Percentiles rank a stretch among this genome's conserved stretches.
Evolutionary conservation across 2,113 vertebrate species (phyloP).

Genomic region (Mystacornis crossleyi): DNA sequence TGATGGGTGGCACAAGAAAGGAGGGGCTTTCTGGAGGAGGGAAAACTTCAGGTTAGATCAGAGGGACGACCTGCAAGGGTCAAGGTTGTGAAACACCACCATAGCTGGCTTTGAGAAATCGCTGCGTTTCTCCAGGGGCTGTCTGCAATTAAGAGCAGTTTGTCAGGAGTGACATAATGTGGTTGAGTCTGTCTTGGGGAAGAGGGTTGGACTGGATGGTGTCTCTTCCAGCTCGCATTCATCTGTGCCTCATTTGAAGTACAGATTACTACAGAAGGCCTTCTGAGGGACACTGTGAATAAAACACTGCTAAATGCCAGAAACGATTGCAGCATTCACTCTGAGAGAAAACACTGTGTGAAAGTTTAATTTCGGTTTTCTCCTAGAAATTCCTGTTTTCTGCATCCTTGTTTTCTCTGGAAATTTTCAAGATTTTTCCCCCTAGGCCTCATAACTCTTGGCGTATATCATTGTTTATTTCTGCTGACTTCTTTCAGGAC

Average conservation of each 20-base stretch:
- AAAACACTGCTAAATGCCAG: not conserved
- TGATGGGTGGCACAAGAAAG: not conserved
- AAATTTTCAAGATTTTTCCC: not conserved
- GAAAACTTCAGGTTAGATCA: not conserved
- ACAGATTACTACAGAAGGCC: not conserved
- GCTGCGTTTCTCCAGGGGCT: not conserved
- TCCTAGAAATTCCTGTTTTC: not conserved
- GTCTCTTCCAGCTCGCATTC: not conserved
- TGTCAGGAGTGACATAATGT: constrained; percentile 13
- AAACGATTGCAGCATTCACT: not conserved
- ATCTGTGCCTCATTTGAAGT: not conserved
- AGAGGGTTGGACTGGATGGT: not conserved
- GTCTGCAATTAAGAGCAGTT: not conserved
- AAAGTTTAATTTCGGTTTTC: not conserved
- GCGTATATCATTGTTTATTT: constrained; percentile 6
- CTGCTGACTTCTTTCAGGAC: not conserved
- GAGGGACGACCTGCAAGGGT: not conserved
- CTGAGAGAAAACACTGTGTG: not conserved
- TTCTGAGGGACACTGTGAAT: not conserved
- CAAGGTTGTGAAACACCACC: not conserved
- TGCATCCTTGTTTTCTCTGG: not conserved
- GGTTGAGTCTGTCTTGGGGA: not conserved
- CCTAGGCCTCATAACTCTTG: not conserved
- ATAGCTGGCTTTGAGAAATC: not conserved
- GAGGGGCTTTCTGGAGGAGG: not conserved